Base-by-base conservation (phyloP, 2,888 invertebrate species). In the Ormyrus rosae region DNA sequence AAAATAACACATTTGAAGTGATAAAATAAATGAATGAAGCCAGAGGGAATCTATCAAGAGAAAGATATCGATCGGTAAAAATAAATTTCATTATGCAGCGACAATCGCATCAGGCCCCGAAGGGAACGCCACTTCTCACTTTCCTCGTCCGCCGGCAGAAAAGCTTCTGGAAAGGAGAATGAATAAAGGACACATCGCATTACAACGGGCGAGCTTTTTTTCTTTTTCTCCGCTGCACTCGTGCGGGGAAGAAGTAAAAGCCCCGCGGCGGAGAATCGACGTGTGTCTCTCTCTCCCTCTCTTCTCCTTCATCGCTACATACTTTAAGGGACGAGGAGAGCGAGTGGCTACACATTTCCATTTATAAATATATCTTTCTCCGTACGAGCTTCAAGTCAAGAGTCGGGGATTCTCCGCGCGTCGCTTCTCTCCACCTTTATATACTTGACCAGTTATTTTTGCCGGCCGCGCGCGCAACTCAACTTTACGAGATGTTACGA, bases 361-460 rank as follows among this genome's bases (percentile, higher is more conserved):
- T 84, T 85, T 83, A 83, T 80, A 83, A 83, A 84, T 85, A 81
- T 80, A 82, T 79, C 70, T 67, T 78, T 78, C 72, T 61, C 58
- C 72, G 74, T 80, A 80, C 9, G 74, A 70, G 64, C 48, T 73
- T 76, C 76, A 72, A 63, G 53, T 61, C 51, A 19, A 19, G 19
- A 19, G 19, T 19, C 19, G 19, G 19, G 19, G 19, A 19, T 77
- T 73, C 46, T 46, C 51, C 5, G 60, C 48, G 60, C 19, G 10
- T 69, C 69, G 63, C 77, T 19, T 68, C 10, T 68, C 65, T 63
- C 80, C 65, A 80, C 76, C 77, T 84, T 65, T 79, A 68, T 80
- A 80, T 82, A 85, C 83, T 85, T 86, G 85, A 86, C 83, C 83
- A 75, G 85, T 85, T 87, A 86, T 80, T 88, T 87, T 87, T 84